Conservation (phyloP, 2,113 vertebrate species). For the Caracal caracal region DNA sequence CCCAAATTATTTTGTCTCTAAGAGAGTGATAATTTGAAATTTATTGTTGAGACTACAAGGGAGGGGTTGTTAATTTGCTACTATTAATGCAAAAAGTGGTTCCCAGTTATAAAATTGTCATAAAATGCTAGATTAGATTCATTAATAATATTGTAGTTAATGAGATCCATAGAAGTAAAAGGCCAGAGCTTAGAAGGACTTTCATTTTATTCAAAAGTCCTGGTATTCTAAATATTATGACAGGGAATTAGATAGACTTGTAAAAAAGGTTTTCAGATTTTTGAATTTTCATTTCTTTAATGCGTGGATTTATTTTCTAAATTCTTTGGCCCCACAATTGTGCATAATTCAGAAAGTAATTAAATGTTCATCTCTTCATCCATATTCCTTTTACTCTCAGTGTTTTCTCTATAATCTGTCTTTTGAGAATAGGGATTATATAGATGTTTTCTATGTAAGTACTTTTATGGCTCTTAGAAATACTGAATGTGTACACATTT, state of each 20-base stretch:
- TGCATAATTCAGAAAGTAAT: neutral
- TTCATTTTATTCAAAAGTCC: neutral
- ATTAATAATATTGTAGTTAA: slow-evolving; percentile 27
- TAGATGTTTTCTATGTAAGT: neutral
- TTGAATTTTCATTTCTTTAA: slow-evolving; percentile 39
- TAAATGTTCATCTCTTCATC: neutral
- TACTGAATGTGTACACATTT: neutral
- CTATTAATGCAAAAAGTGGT: neutral
- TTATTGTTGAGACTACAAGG: neutral
- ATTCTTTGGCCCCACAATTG: neutral
- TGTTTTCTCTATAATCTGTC: neutral
- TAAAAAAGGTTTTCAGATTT: neutral
- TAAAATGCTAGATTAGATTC: neutral
- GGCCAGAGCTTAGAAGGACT: neutral
- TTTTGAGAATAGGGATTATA: slow-evolving; percentile 4
- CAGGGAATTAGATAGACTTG: neutral
- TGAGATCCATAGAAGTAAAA: slow-evolving; percentile 36
- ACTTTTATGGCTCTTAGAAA: neutral
- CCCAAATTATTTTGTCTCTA: neutral
- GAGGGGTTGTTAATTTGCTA: neutral
- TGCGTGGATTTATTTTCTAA: slow-evolving; percentile 10
- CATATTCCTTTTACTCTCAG: neutral
- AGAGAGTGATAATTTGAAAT: neutral
- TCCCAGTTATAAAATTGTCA: neutral
- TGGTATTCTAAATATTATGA: slow-evolving; percentile 20